Evolutionary conservation across 2,888 invertebrate species (phyloP).

Genomic region (Itoplectis maculator): DNA sequence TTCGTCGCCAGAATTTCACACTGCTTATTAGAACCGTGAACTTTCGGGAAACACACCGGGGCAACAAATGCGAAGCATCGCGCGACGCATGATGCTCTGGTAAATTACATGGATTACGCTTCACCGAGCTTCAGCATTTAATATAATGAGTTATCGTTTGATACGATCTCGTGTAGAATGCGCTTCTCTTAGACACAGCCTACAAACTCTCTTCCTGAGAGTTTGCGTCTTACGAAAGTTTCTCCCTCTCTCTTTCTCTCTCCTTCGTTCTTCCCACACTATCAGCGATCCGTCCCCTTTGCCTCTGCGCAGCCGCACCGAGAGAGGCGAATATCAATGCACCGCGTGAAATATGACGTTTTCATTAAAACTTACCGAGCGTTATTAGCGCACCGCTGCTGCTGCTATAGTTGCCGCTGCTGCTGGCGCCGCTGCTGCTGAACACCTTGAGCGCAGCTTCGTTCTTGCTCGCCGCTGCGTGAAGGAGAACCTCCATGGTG

Average conservation of each 20-base stretch:
- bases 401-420: too few relatives aligned
- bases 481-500: constrained; percentile 61
- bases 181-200: background rate
- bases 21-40: too few relatives aligned
- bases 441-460: background rate
- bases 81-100: too few relatives aligned
- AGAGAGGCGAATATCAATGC: constrained; percentile 76
- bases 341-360: constrained; percentile 75
- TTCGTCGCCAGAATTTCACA: too few relatives aligned
- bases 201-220: background rate
- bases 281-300: constrained; percentile 12
- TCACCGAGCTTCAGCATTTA: background rate
- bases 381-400: constrained; percentile 68
- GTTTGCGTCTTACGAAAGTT: background rate
- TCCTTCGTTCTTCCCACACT: background rate
- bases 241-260: background rate
- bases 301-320: constrained; percentile 24
- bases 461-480: constrained; percentile 33
- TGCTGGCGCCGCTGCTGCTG: constrained; percentile 8
- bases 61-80: too few relatives aligned
- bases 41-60: too few relatives aligned
- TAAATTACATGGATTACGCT: background rate
- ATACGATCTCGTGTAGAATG: constrained; percentile 5
- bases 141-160: constrained; percentile 1
- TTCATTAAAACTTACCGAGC: constrained; percentile 78